Evolutionary conservation across 2,888 invertebrate species (phyloP), one percentile per base, ranked within the genome.

Genomic region (Strigamia transsilvanica): DNA sequence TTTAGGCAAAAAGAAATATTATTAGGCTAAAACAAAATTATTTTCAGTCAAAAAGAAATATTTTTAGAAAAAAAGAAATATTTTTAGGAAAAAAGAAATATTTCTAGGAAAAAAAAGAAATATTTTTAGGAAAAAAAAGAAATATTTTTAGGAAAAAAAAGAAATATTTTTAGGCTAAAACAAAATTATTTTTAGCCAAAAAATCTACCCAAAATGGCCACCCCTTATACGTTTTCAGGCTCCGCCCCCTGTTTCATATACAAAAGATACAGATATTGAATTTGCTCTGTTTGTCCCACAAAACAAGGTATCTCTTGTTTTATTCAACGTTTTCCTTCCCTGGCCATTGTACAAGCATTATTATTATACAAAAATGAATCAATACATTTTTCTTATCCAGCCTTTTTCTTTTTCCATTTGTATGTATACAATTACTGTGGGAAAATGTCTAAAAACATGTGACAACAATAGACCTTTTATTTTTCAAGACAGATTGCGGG

Each of bases 291-390:
- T 46, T 46, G 46, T 46, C 46, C 46, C n/a, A 46, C 15, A n/a
- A n/a, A 46, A n/a, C 46, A 46, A 56, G n/a, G n/a, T 18, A 46
- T 46, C 46, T 56, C 56, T n/a, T 56, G 56, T 56, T 56, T 56
- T 56, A 56, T 56, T 15, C 56, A 56, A 56, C 21, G 18, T 18
- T 56, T 56, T 56, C 38, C 6, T 38, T 38, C 38, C 38, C 6
- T 4, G 7, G 18, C 6, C n/a, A 18, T 56, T 56, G n/a, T 15
- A n/a, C n/a, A n/a, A n/a, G n/a, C n/a, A 56, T 56, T 56, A 9
- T 9, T 27, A 27, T 27, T 27, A 27, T 27, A 27, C 27, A 27
- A 27, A 56, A 56, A 56, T 56, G 18, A 56, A 18, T 56, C 46
- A 46, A n/a, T n/a, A 46, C 1, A 15, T 42, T 42, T 42, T 42